Conservation (phyloP, 2,888 invertebrate species). For the Plemyria rubiginata region DNA sequence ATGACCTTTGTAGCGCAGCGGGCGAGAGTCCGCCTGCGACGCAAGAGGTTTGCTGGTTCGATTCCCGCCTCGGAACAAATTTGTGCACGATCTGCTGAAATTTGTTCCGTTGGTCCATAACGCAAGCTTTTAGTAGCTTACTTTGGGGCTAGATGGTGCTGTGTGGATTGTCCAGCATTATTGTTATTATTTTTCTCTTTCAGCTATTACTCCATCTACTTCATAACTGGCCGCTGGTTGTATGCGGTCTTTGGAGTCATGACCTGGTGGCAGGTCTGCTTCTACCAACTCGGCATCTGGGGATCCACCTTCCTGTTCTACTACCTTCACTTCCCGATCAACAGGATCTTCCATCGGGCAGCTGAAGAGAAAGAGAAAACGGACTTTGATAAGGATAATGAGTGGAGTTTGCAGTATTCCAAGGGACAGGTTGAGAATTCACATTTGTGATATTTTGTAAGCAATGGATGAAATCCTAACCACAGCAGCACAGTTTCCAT, state of each 20-base stretch:
- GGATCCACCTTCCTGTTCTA: slow-evolving; percentile 65
- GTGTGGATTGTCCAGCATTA: no score
- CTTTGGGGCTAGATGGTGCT: no score
- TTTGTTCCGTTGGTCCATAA: no score
- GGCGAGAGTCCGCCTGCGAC: no score
- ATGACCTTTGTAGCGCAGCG: no score
- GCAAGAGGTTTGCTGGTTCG: no score
- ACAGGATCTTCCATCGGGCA: slow-evolving; percentile 64
- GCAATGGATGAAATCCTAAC: no score
- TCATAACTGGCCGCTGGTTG: slow-evolving; percentile 75
- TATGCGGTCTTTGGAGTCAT: slow-evolving; percentile 81
- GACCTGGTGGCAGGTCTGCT: slow-evolving; percentile 79
- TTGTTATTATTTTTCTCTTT: no score
- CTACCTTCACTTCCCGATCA: slow-evolving; percentile 68
- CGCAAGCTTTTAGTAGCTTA: no score
- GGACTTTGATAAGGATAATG: slow-evolving; percentile 40
- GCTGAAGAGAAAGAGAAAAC: slow-evolving; percentile 29
- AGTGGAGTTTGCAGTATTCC: slow-evolving; percentile 59
- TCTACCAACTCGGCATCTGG: slow-evolving; percentile 71
- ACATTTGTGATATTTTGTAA: slow-evolving; percentile 50
- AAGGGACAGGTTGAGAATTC: slow-evolving; percentile 61
- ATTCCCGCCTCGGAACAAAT: no score
- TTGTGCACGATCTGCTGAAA: no score
- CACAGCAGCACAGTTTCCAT: no score
- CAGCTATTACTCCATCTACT: slow-evolving; percentile 77